Conservation (phyloP, 2,888 invertebrate species). For the Dione vanillae region DNA sequence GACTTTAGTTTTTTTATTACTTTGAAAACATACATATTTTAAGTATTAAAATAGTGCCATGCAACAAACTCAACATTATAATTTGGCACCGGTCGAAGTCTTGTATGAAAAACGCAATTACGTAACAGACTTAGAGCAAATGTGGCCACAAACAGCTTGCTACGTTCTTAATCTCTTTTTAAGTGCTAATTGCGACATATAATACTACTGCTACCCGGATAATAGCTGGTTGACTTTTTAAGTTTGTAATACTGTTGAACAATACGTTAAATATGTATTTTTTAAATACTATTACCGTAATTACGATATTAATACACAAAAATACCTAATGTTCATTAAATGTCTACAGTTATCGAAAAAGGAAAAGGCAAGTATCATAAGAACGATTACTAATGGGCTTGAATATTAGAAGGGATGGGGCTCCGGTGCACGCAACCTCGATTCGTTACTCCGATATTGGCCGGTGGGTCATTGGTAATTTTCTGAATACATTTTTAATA, state of each 20-base stretch:
- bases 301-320: slow-evolving; percentile 14
- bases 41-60: neutral
- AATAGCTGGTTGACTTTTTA: slow-evolving; percentile 13
- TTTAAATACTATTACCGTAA: slow-evolving; percentile 7
- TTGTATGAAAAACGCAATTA: slow-evolving; percentile 49
- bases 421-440: slow-evolving; percentile 56
- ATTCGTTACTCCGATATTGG: slow-evolving; percentile 49
- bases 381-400: slow-evolving; percentile 55
- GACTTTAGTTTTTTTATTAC: too few relatives aligned
- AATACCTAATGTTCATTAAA: slow-evolving; percentile 26
- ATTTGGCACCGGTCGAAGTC: slow-evolving; percentile 41
- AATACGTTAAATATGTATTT: neutral
- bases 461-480: slow-evolving; percentile 46
- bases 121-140: slow-evolving; percentile 46
- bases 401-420: slow-evolving; percentile 58
- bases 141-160: slow-evolving; percentile 34
- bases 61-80: neutral
- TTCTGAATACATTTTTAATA: slow-evolving; percentile 59
- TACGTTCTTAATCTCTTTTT: slow-evolving; percentile 43
- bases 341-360: slow-evolving; percentile 36
- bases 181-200: slow-evolving; percentile 36
- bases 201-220: slow-evolving; percentile 3
- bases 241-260: neutral
- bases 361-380: slow-evolving; percentile 40
- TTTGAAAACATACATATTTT: neutral